Percentiles rank a stretch among this genome's conserved stretches.
phyloP scores from a whole-genome alignment of 1,140 invertebrate genomes.

The Archegozetes longisetosus region DNA sequence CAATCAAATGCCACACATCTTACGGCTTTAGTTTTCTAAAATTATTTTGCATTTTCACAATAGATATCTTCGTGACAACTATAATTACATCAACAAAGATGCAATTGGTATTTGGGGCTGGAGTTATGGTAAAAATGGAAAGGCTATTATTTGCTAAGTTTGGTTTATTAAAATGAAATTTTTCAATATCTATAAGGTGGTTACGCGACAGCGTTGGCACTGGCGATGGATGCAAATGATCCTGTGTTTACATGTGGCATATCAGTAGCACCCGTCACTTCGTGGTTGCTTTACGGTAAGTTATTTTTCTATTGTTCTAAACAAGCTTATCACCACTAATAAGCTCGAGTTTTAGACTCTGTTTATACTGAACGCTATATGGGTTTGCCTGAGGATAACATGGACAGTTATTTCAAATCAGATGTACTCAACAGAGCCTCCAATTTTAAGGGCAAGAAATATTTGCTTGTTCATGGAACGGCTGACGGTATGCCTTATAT shows the following conservation, averaged over 20 bases:
- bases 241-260: conserved; percentile 71
- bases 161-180: too few species aligned
- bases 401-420: conserved; percentile 55
- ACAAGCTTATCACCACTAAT: conserved; percentile 4
- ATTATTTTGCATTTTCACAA: too few species aligned
- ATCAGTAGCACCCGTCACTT: conserved; percentile 74
- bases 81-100: conserved; percentile 52
- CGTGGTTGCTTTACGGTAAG: conserved; percentile 82
- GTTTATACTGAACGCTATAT: conserved; percentile 86
- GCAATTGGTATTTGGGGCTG: conserved; percentile 53
- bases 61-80: conserved; percentile 49
- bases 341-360: conserved; percentile 46
- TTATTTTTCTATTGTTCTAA: conserved; percentile 15
- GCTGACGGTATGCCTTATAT: conserved; percentile 42
- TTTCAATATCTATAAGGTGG: conserved; percentile 33
- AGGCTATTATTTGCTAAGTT: too few species aligned
- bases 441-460: conserved; percentile 61
- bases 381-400: conserved; percentile 71
- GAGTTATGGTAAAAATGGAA: conserved; percentile 51
- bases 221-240: conserved; percentile 41
- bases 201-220: conserved; percentile 59
- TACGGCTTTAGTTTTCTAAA: too few species aligned
- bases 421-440: conserved; percentile 49
- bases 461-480: conserved; percentile 72
- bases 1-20: too few species aligned